phyloP scores from a whole-genome alignment of 35 echinoderm and acorn worm genomes.

The Holothuria glaberrima region DNA sequence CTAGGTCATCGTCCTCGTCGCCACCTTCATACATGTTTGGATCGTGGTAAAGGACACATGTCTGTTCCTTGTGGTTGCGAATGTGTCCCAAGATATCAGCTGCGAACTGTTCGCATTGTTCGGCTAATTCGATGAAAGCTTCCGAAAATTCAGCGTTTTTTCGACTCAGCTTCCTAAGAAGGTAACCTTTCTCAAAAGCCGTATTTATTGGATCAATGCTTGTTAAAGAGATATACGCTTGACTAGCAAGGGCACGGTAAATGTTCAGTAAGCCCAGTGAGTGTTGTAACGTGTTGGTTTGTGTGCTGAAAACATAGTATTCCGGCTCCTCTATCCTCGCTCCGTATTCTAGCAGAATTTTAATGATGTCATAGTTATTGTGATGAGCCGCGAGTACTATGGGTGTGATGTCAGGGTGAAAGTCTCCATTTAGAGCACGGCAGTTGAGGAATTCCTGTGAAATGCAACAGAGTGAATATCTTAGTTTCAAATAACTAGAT shows the following conservation, averaged over 20 bases:
- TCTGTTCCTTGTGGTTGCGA: constrained; percentile 96
- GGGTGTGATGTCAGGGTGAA: constrained; percentile 98
- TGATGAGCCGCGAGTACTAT: constrained; percentile 96
- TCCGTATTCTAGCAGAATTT: constrained; percentile 91
- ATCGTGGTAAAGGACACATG: constrained; percentile 92
- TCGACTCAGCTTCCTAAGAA: constrained; percentile 79
- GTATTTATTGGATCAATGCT: constrained; percentile 97
- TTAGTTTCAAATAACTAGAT: too few relatives aligned
- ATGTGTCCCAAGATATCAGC: constrained; percentile 96
- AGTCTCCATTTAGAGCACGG: constrained; percentile 92
- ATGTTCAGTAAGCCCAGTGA: constrained; percentile 93
- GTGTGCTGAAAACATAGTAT: constrained; percentile 91
- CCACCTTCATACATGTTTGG: constrained; percentile 68
- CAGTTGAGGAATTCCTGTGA: constrained; percentile 89
- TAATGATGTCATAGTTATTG: constrained; percentile 99
- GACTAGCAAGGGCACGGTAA: constrained; percentile 91
- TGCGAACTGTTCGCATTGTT: constrained; percentile 96
- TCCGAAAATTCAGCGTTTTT: constrained; percentile 93
- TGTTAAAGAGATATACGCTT: constrained; percentile 95
- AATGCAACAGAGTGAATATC: not conserved
- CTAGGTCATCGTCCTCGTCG: constrained; percentile 79
- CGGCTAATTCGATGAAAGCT: constrained; percentile 80
- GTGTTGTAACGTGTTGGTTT: constrained; percentile 94
- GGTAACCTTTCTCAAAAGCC: constrained; percentile 86
- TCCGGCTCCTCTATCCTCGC: constrained; percentile 94